Conservation (phyloP, 2,113 vertebrate species). For the Tupaia tana region DNA sequence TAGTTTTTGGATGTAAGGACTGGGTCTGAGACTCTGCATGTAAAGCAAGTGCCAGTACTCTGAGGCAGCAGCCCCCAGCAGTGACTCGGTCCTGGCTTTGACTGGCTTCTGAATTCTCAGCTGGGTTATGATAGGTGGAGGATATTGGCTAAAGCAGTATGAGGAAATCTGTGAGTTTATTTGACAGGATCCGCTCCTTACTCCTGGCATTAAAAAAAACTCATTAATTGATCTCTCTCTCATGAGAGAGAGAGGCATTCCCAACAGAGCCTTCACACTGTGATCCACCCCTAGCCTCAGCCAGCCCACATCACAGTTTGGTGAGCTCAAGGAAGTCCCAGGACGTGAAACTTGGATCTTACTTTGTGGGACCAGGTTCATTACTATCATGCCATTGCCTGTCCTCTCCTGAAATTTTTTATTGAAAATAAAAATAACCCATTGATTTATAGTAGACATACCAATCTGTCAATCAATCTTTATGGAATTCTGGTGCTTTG, state of each 20-base stretch:
- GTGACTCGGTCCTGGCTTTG: not conserved
- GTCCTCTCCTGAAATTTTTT: not conserved
- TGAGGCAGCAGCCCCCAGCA: not conserved
- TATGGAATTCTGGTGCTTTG: not conserved
- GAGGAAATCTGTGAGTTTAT: not conserved
- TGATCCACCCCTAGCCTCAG: too few species aligned
- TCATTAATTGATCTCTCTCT: not conserved
- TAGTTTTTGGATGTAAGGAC: not conserved
- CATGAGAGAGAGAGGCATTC: too few species aligned
- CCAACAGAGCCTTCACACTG: too few species aligned
- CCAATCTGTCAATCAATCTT: not conserved
- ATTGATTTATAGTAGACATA: not conserved
- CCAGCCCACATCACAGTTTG: too few species aligned
- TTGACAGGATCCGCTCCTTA: not conserved
- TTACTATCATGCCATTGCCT: too few species aligned
- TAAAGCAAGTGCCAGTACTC: not conserved
- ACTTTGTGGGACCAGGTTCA: too few species aligned
- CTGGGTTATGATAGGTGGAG: not conserved
- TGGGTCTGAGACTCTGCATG: not conserved
- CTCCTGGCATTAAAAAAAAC: not conserved
- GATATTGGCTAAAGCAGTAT: not conserved
- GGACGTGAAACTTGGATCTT: too few species aligned
- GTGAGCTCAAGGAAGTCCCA: too few species aligned
- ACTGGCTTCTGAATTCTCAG: not conserved
- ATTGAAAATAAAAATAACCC: not conserved